These are phyloP conservation scores for Gila orcuttii DNA, from an alignment of 2,113 vertebrate species.

Conservation along the genomic window DNA sequence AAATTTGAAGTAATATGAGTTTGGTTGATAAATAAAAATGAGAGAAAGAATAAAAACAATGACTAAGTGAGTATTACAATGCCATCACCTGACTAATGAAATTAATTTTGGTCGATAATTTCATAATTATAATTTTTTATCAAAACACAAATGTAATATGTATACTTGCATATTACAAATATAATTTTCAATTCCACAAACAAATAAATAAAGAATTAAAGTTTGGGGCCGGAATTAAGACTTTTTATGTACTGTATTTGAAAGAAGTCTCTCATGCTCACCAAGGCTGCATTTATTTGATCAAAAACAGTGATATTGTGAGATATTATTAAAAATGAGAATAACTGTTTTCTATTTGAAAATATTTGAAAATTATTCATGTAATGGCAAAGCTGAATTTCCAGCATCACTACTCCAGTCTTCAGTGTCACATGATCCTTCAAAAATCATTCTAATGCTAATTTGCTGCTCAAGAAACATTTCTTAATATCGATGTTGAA, in stretches of 20 bases:
- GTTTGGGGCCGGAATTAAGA: too few relatives aligned
- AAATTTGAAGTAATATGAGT: not conserved
- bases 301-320: not conserved
- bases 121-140: not conserved
- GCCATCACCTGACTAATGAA: not conserved
- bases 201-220: not conserved
- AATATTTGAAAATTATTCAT: not conserved
- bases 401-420: not conserved
- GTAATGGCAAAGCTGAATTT: not conserved
- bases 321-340: too few relatives aligned
- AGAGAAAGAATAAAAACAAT: not conserved
- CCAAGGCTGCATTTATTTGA: not conserved
- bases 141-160: not conserved
- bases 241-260: too few relatives aligned
- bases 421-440: not conserved
- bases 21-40: not conserved
- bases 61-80: not conserved
- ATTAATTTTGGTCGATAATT: not conserved
- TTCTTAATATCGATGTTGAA: not conserved
- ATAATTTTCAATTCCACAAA: not conserved
- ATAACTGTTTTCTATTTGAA: not conserved
- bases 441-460: not conserved
- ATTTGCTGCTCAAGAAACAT: not conserved
- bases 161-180: not conserved
- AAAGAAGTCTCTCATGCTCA: too few relatives aligned